A percentile compares a stretch with the other conserved stretches of the same genome.
Conservation (phyloP, 2,888 invertebrate species). For the Scotopteryx bipunctaria region DNA sequence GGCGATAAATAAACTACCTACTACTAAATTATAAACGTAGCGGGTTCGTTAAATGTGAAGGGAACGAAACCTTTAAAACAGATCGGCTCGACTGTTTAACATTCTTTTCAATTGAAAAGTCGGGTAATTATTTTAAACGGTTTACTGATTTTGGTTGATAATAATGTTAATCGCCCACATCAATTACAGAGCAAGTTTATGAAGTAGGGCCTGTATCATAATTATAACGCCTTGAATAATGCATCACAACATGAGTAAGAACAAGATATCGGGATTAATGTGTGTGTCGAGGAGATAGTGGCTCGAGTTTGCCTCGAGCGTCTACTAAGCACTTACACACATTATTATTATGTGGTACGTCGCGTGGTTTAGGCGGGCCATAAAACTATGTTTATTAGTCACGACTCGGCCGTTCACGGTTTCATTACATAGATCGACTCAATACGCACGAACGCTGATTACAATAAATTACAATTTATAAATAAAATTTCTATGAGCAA, state of each 20-base stretch:
- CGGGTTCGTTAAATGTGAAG: constrained; percentile 52
- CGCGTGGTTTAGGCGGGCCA: constrained; percentile 58
- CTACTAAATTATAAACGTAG: constrained; percentile 36
- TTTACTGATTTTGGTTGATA: constrained; percentile 24
- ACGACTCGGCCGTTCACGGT: constrained; percentile 59
- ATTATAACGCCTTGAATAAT: constrained; percentile 38
- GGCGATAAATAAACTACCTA: constrained; percentile 63
- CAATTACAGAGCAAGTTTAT: constrained; percentile 19
- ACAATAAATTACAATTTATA: constrained; percentile 45
- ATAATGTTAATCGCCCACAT: constrained; percentile 22
- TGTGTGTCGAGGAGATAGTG: constrained; percentile 49
- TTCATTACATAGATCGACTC: constrained; percentile 56
- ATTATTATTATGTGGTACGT: constrained; percentile 55
- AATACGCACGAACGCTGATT: constrained; percentile 55
- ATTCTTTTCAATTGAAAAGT: constrained; percentile 29
- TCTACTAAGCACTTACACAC: constrained; percentile 46
- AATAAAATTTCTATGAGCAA: constrained; percentile 51
- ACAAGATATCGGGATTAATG: constrained; percentile 51
- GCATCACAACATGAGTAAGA: constrained; percentile 38
- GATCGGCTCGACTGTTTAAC: constrained; percentile 27
- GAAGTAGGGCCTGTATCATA: constrained; percentile 28
- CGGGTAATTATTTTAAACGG: constrained; percentile 29
- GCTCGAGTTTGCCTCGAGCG: constrained; percentile 34
- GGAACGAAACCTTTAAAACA: constrained; percentile 37
- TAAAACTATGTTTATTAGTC: constrained; percentile 67